phyloP scores from a whole-genome alignment of 2,797 vertebrate genomes.

The Pseudomugil tenellus region DNA sequence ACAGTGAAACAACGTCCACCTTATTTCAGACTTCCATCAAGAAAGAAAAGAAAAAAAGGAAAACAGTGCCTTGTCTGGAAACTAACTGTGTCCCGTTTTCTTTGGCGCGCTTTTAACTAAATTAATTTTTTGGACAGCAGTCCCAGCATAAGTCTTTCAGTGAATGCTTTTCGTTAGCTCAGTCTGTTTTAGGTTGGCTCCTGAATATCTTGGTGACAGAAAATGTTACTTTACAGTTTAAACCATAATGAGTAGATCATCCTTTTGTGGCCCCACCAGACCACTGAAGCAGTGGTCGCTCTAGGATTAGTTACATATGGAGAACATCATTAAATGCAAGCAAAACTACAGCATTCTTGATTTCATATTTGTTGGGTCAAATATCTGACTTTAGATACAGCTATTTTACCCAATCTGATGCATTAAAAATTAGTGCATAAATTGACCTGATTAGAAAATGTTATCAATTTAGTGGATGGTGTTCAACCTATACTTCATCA shows the following conservation, averaged over 20 bases:
- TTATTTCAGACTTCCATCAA: constrained; percentile 42
- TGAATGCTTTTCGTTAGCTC: constrained; percentile 57
- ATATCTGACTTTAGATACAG: constrained; percentile 16
- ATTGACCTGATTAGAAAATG: neutral
- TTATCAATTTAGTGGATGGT: neutral
- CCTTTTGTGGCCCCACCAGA: constrained; percentile 39
- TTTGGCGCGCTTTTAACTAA: constrained; percentile 55
- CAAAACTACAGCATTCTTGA: constrained; percentile 30
- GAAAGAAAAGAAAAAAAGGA: constrained; percentile 39
- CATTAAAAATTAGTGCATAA: neutral
- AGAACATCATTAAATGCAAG: constrained; percentile 21
- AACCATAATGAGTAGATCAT: constrained; percentile 22
- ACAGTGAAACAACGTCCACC: constrained; percentile 60
- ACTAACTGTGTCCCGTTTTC: constrained; percentile 33
- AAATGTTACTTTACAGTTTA: constrained; percentile 15
- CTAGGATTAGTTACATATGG: constrained; percentile 47
- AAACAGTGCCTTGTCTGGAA: constrained; percentile 71
- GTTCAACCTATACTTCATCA: neutral
- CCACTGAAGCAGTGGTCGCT: constrained; percentile 45
- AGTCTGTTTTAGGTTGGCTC: constrained; percentile 48
- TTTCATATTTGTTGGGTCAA: constrained; percentile 15
- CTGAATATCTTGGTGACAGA: constrained; percentile 43
- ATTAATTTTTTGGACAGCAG: constrained; percentile 46
- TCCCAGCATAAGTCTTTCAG: constrained; percentile 60
- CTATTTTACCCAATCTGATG: constrained; percentile 26